Base-by-base conservation (phyloP, 1,140 invertebrate species). In the Mizuhopecten yessoensis region DNA sequence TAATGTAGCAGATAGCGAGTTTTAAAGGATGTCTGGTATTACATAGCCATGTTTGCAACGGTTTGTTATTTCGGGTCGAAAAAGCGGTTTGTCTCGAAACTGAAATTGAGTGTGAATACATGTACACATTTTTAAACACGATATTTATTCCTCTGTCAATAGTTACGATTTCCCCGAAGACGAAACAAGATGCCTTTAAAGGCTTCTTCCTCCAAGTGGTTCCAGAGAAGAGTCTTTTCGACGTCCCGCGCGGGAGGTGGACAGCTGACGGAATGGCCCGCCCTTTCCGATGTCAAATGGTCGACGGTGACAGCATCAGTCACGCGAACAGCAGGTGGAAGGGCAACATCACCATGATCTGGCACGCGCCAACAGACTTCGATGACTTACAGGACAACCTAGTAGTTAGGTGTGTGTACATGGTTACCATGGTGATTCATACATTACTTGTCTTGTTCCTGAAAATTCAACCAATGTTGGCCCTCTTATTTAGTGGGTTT, bases 191-290 rank as follows among this genome's bases (percentile, higher is more conserved):
- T 75, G 57, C 57, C 57, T 92, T 92, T 87, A 92, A 92, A 90
- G 92, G 92, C 34, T 92, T 91, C 34, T 89, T 92, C 45, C 49
- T 92, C 45, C 92, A 92, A 86, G 92, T 89, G n/a, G 90, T 89
- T 36, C 90, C 90, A 39, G 90, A 88, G 49, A 88, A 92, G 49
- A 88, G 87, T 57, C 49, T 92, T 33, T 92, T 92, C 89, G 90
- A 90, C 17, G 42, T 87, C 29, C 92, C 92, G 17, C 88, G 89
- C 36, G 92, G 92, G n/a, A 87, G 88, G 42, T 92, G 90, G 88
- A 89, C 89, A 86, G 86, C 90, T 23, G 86, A 88, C 13, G 92
- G 92, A 23, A 92, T 90, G 57, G 90, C 92, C 34, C 87, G 88
- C 42, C 87, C 90, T 20, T 87, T 92, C 39, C 34, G 88, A 34